A percentile compares a stretch with the other conserved stretches of the same genome.
phyloP scores from a whole-genome alignment of 2,797 vertebrate species.

The Centroberyx gerrardi region DNA sequence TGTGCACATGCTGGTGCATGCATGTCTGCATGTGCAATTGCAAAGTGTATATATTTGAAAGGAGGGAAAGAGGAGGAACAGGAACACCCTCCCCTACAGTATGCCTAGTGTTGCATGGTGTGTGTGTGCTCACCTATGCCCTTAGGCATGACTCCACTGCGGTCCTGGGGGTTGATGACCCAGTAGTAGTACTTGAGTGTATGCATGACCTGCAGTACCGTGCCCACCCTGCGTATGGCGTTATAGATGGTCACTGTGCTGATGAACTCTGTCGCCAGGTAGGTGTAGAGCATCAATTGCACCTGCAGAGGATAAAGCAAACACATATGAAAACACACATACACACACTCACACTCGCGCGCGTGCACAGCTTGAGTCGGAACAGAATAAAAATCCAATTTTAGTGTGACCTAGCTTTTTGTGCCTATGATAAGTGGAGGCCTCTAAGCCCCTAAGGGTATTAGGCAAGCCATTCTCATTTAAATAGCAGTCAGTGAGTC shows the following conservation, averaged over 20 bases:
- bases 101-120: not conserved
- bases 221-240: conserved; percentile 94
- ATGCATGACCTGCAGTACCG: conserved; percentile 96
- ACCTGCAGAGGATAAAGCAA: conserved; percentile 83
- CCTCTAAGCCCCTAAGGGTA: conserved; percentile 21
- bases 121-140: conserved; percentile 87
- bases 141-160: conserved; percentile 95
- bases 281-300: conserved; percentile 95
- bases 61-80: not conserved
- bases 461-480: conserved; percentile 32
- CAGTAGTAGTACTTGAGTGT: conserved; percentile 98
- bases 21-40: conserved; percentile 2
- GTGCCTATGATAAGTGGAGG: conserved; percentile 17
- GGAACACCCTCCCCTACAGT: not conserved
- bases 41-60: conserved; percentile 10
- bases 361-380: not conserved
- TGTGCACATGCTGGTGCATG: not conserved
- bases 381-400: conserved; percentile 21
- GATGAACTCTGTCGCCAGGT: conserved; percentile 96
- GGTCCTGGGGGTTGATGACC: conserved; percentile 95
- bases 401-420: conserved; percentile 32
- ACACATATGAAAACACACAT: conserved; percentile 11
- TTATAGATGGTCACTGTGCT: conserved; percentile 97
- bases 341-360: not conserved
- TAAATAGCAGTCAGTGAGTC: conserved; percentile 37